Evolutionary conservation across 1,140 invertebrate genomes (phyloP).

Genomic region (Aricia agestis): DNA sequence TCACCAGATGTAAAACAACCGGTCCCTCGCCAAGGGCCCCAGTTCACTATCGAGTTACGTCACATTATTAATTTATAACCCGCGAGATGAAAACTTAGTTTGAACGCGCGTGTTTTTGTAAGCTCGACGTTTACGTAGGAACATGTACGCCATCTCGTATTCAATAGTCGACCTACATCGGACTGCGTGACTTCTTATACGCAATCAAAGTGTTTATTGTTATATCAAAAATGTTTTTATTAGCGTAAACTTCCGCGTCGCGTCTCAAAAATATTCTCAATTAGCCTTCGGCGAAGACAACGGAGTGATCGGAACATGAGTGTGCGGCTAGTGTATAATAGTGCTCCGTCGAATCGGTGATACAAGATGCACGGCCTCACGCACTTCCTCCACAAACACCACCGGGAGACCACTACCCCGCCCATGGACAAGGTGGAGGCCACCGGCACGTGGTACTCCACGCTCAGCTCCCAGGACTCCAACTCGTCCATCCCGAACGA

Average conservation of each 20-base stretch:
- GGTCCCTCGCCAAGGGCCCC: not conserved
- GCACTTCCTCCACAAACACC: conserved; percentile 57
- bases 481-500: conserved; percentile 37
- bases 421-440: conserved; percentile 48
- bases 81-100: not conserved
- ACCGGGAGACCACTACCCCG: conserved; percentile 50
- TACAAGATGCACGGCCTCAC: conserved; percentile 57
- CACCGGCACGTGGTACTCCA: conserved; percentile 51
- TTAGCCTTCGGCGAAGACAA: not conserved
- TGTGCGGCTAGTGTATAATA: not conserved
- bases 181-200: not conserved
- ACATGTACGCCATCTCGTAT: not conserved
- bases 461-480: conserved; percentile 44
- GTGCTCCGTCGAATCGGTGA: conserved; percentile 18
- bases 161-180: not conserved
- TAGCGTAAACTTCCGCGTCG: not conserved
- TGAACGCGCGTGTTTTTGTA: not conserved
- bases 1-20: conserved; percentile 13
- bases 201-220: not conserved
- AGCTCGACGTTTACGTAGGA: not conserved
- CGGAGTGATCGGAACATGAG: not conserved
- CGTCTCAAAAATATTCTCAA: not conserved
- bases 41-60: not conserved
- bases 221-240: not conserved
- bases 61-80: not conserved